Percentiles rank a stretch among this genome's conserved stretches.
These are phyloP conservation scores for Gonatopus flavifemur DNA, from an alignment of 1,140 invertebrate species.

Conservation along the genomic window DNA sequence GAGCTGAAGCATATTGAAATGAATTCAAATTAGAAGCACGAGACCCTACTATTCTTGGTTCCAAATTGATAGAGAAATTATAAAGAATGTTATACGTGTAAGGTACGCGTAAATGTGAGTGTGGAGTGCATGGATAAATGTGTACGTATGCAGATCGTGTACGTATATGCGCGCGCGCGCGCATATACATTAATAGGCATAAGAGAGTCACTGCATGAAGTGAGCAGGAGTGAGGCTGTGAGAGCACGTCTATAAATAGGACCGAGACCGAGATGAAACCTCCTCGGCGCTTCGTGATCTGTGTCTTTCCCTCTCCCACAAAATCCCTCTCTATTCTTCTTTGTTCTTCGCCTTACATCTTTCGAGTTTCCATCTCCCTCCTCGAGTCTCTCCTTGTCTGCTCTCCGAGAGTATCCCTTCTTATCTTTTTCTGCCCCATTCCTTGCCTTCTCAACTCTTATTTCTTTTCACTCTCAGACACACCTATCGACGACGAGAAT, in stretches of 20 bases:
- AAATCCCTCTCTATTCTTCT: slow-evolving; percentile 12
- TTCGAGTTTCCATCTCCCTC: slow-evolving; percentile 1
- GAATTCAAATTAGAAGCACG: no score
- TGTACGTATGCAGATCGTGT: no score
- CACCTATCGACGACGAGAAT: slow-evolving; percentile 18
- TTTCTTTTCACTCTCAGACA: slow-evolving; percentile 5
- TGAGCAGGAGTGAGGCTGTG: slow-evolving; percentile 54
- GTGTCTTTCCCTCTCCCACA: slow-evolving; percentile 24
- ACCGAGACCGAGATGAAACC: slow-evolving; percentile 50
- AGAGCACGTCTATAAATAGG: slow-evolving; percentile 58
- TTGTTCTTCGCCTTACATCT: not conserved
- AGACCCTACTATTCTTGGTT: no score
- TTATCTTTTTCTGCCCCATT: not conserved
- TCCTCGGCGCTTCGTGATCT: slow-evolving; percentile 44
- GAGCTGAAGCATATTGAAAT: no score
- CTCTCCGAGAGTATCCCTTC: not conserved
- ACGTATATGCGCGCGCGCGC: slow-evolving; percentile 17
- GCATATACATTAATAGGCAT: slow-evolving; percentile 25
- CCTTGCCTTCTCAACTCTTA: slow-evolving; percentile 6
- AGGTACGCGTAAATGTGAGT: no score
- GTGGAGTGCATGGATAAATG: no score
- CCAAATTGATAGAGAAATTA: no score
- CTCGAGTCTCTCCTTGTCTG: slow-evolving; percentile 8
- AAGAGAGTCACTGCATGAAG: slow-evolving; percentile 43
- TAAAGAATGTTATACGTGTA: no score